Conservation (phyloP, 2,113 vertebrate species). For the Microtus oregoni region DNA sequence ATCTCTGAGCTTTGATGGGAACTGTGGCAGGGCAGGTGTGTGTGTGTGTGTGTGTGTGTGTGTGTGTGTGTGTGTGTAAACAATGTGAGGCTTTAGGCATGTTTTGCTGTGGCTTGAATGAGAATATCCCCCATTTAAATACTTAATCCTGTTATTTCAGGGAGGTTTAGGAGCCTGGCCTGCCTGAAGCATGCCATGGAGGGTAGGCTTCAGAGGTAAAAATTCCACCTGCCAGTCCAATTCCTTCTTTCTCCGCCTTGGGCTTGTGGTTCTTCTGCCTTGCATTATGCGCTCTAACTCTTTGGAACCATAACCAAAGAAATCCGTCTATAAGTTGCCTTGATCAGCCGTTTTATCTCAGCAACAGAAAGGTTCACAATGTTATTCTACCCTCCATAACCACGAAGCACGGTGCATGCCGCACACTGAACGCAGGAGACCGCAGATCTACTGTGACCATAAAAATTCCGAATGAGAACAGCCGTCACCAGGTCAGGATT, state of each 20-base stretch:
- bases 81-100: neutral
- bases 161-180: neutral
- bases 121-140: neutral
- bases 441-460: rapidly evolving
- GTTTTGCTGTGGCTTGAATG: neutral
- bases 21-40: too few relatives aligned
- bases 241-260: too few relatives aligned
- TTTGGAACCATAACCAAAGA: neutral
- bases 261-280: neutral
- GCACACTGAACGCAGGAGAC: neutral
- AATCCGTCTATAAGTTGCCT: neutral
- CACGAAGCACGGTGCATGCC: rapidly evolving
- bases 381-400: neutral
- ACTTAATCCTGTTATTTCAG: neutral
- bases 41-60: too few relatives aligned
- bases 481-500: neutral
- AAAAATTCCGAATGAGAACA: neutral
- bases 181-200: neutral
- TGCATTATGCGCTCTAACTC: neutral
- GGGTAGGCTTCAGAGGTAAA: neutral
- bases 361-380: neutral
- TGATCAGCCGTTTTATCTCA: neutral
- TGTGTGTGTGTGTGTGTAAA: neutral
- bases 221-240: neutral
- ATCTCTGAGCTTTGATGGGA: neutral